Conservation (phyloP, 2,113 vertebrate species). For the Telmatochromis sp. region DNA sequence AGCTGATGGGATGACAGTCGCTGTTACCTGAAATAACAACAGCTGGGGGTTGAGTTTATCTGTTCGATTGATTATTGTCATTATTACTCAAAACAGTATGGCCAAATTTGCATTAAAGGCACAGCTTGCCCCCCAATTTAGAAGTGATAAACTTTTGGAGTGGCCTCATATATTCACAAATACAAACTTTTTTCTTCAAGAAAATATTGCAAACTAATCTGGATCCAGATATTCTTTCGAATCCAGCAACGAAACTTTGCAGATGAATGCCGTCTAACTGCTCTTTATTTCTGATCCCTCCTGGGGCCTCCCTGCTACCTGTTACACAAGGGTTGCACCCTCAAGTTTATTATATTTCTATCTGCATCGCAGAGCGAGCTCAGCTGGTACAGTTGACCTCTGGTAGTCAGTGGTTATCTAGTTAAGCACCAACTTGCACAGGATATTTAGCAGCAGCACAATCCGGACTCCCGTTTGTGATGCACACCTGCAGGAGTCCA, state of each 20-base stretch:
- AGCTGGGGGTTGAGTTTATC: background rate
- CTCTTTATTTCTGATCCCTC: background rate
- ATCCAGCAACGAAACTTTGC: background rate
- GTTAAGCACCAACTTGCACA: background rate
- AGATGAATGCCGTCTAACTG: background rate
- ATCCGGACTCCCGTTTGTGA: background rate
- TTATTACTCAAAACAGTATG: background rate
- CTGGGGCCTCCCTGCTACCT: background rate
- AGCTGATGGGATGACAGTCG: background rate
- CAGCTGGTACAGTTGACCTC: background rate
- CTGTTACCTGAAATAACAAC: background rate
- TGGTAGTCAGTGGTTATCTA: background rate
- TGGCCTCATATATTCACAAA: background rate
- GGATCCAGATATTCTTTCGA: background rate
- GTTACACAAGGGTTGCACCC: background rate
- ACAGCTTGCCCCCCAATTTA: background rate
- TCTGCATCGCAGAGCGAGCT: background rate
- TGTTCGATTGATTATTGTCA: background rate
- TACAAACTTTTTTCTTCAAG: background rate
- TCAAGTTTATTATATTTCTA: background rate
- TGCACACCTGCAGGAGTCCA: background rate
- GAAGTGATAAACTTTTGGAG: background rate
- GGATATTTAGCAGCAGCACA: background rate
- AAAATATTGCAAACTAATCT: background rate
- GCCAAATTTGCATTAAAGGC: background rate